Evolutionary conservation across 2,797 vertebrate genomes (phyloP), one percentile per base, ranked within the genome.

Genomic region (Kryptopterus vitreolus): DNA sequence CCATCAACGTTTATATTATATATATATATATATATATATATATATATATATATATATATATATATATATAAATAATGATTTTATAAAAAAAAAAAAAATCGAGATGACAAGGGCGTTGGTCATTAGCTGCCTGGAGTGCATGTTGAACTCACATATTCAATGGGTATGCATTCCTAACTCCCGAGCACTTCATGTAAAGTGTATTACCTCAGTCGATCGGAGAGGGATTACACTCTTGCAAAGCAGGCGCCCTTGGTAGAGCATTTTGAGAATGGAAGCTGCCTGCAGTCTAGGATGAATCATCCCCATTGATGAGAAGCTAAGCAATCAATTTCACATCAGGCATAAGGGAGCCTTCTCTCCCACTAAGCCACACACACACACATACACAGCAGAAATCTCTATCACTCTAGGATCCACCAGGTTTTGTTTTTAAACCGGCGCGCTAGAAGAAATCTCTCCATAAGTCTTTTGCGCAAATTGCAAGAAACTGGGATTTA

Each of bases 301-400:
- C 90, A 90, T 90, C 85, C 84, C 86, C 92, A 92, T 91, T 93
- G 89, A 94, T 91, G 89, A 91, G 88, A 87, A 91, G 87, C 90
- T 89, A 92, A 92, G 90, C 87, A 88, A 91, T 92, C 91, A 85
- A 89, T 90, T 92, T 89, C 85, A 86, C 89, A 87, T 88, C 82
- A 82, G 88, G 86, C 88, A 91, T 83, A 82, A 78, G 72, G 84
- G 82, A 85, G 59, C 77, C 84, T 81, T 87, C 89, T 72, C 82
- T 85, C 70, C 38, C 31, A 63, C 86, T 86, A 80, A 84, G 85
- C 29, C 46, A 76, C 77, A 81, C 87, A 82, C 88, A 86, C 71
- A 87, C 85, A 85, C 87, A 82, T 15, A 9, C 24, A 29, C 33
- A 26, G 1, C 5, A 35, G 31, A 29, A 59, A 26, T 72, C 38